Evolutionary conservation across 2,888 invertebrate species (phyloP).

Genomic region (Ichneumoninae sp.): DNA sequence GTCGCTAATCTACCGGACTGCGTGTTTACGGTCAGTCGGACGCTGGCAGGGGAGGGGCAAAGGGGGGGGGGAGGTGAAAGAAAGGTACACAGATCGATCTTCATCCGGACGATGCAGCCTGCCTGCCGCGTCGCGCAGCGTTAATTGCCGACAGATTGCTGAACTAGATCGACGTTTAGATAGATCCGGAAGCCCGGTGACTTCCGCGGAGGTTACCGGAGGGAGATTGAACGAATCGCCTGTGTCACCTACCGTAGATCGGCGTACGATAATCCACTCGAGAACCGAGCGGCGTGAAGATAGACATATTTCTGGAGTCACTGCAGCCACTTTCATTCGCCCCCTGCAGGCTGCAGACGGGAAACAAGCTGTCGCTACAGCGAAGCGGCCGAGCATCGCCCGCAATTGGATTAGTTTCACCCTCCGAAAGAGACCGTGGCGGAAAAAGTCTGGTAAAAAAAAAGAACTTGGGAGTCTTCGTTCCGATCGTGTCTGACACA

Average conservation of each 20-base stretch:
- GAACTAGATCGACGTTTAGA: constrained; percentile 56
- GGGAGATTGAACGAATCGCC: constrained; percentile 24
- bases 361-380: constrained; percentile 37
- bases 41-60: background rate
- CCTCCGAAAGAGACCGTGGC: background rate
- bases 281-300: background rate
- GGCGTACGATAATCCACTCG: background rate
- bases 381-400: constrained; percentile 8
- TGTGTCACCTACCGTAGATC: background rate
- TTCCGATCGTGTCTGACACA: no score
- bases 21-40: constrained; percentile 9
- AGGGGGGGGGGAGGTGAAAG: background rate
- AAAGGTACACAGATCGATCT: constrained; percentile 37
- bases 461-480: background rate
- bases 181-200: constrained; percentile 42
- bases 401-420: constrained; percentile 48
- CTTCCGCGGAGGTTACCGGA: background rate
- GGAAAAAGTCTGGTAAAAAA: background rate
- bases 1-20: constrained; percentile 21
- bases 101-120: constrained; percentile 32
- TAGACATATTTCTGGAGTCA: constrained; percentile 38
- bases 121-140: background rate
- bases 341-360: background rate
- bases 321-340: constrained; percentile 31
- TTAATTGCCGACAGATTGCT: constrained; percentile 63